phyloP scores from a whole-genome alignment of 35 echinoderm and acorn worm species.

The Apostichopus japonicus region DNA sequence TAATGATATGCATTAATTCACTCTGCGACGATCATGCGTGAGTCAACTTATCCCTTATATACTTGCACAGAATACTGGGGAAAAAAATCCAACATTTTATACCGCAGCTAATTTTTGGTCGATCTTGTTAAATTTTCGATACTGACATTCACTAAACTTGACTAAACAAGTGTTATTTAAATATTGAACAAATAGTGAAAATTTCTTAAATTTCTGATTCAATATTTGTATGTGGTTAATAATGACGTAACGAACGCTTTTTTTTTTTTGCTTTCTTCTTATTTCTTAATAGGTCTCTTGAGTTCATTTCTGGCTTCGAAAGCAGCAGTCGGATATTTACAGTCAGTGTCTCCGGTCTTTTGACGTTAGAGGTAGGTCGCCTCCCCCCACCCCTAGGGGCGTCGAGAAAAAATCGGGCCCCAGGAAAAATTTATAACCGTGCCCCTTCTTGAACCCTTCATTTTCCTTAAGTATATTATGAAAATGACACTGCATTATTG shows the following conservation, averaged over 20 bases:
- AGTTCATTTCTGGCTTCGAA: slow-evolving; percentile 91
- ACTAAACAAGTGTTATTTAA: no score
- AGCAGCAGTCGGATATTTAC: slow-evolving; percentile 97
- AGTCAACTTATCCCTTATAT: slow-evolving; percentile 26
- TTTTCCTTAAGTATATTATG: no score
- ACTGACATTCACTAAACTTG: no score
- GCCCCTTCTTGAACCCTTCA: no score
- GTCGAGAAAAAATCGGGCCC: no score
- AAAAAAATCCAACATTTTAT: not conserved
- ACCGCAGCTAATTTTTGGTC: not conserved
- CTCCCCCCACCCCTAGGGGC: no score
- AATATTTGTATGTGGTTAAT: no score
- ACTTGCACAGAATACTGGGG: not conserved
- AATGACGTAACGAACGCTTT: not conserved
- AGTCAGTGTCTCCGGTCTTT: slow-evolving; percentile 80
- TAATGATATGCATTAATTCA: slow-evolving; percentile 95
- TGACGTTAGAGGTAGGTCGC: slow-evolving; percentile 82
- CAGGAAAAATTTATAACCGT: no score
- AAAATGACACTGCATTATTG: no score
- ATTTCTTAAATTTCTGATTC: no score
- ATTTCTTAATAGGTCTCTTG: slow-evolving; percentile 75
- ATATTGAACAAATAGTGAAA: no score
- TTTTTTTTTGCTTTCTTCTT: slow-evolving; percentile 15
- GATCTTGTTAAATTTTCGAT: no score
- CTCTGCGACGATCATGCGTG: slow-evolving; percentile 94